A percentile compares a stretch with the other conserved stretches of the same genome.
These are phyloP conservation scores for Diabrotica balteata DNA, from an alignment of 2,888 invertebrate species.

Conservation along the genomic window DNA sequence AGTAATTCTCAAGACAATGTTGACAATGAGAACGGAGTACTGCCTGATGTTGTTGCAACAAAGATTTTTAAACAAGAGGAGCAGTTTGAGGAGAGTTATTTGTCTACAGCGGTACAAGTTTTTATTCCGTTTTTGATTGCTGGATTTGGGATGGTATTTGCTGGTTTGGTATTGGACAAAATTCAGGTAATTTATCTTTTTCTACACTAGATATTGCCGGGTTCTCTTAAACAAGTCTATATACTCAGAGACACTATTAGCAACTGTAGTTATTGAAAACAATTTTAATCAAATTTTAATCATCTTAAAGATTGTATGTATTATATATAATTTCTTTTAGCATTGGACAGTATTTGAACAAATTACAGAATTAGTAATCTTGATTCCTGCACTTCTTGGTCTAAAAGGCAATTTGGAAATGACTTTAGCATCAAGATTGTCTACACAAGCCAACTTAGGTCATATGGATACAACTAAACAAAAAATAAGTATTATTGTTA, in stretches of 20 bases:
- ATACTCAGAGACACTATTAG: too few relatives aligned
- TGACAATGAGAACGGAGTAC: conserved; percentile 61
- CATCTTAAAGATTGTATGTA: background rate
- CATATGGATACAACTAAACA: conserved; percentile 74
- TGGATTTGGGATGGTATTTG: conserved; percentile 80
- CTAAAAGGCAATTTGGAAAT: conserved; percentile 85
- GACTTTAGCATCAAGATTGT: conserved; percentile 81
- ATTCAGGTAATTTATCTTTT: conserved; percentile 66
- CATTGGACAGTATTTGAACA: conserved; percentile 76
- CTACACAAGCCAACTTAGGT: conserved; percentile 80
- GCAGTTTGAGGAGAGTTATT: conserved; percentile 65
- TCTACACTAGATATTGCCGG: too few relatives aligned
- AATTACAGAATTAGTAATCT: conserved; percentile 74
- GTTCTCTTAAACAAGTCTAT: too few relatives aligned
- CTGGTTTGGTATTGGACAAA: conserved; percentile 75
- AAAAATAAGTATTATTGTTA: conserved; percentile 71
- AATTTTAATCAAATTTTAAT: background rate
- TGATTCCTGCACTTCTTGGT: conserved; percentile 79
- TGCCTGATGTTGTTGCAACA: conserved; percentile 65
- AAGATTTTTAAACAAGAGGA: conserved; percentile 57
- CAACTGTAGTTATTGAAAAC: too few relatives aligned
- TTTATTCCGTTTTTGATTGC: conserved; percentile 77
- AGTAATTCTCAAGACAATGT: conserved; percentile 50
- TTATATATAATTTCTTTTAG: conserved; percentile 56
- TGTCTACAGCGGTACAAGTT: conserved; percentile 72